Evolutionary conservation across 2,113 vertebrate species (phyloP).

Genomic region (Bucco capensis): DNA sequence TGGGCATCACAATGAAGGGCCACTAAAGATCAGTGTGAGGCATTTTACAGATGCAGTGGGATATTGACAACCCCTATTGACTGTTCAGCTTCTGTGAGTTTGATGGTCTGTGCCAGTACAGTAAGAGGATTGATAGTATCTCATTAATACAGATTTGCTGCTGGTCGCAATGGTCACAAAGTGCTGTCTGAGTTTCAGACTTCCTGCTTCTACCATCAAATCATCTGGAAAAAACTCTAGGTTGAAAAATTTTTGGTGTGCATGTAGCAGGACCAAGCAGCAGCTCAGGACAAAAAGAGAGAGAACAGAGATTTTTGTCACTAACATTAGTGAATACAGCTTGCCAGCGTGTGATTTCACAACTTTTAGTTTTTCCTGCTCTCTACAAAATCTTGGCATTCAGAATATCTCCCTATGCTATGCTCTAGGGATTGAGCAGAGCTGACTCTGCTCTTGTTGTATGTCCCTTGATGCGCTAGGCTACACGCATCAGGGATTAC

Average conservation of each 20-base stretch:
- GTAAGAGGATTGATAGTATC: neutral
- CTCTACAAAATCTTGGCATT: neutral
- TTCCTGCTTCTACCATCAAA: neutral
- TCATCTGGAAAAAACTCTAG: neutral
- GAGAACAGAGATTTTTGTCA: neutral
- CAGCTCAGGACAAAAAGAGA: neutral
- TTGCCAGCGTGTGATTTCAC: neutral
- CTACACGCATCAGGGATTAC: neutral
- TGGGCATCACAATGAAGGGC: neutral
- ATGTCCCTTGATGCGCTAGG: neutral
- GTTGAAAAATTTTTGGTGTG: neutral
- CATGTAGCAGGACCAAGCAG: neutral
- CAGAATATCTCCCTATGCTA: neutral
- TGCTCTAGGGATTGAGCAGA: neutral
- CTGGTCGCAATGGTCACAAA: neutral
- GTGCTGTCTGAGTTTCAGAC: neutral
- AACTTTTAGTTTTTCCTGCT: neutral
- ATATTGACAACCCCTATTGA: neutral
- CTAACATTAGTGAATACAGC: neutral
- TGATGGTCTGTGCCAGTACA: neutral
- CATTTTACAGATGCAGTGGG: neutral
- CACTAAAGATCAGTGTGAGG: neutral
- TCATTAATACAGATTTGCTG: neutral
- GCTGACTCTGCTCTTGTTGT: neutral
- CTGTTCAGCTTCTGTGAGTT: neutral